Evolutionary conservation across 2,888 invertebrate genomes (phyloP), one percentile per base, ranked within the genome.

Genomic region (Hyposoter didymator): DNA sequence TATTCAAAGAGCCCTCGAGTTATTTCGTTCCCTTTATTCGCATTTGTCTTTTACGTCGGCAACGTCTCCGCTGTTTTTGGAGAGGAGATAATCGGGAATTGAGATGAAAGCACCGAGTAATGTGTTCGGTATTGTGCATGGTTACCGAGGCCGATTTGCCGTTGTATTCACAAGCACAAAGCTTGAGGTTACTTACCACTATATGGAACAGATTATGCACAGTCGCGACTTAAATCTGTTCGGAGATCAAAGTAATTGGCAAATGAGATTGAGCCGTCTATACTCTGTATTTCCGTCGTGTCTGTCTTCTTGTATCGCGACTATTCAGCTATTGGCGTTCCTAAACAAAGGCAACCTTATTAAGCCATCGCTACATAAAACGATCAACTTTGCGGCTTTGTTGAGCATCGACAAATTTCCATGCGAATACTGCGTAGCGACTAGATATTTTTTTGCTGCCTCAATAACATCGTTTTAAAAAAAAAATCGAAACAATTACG

Each of bases 181-280:
- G 75, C 80, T 47, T 47, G 35, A 43, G 74, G 49, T 79, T 84
- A 69, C 70, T 84, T 80, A 69, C 72, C 49, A 47, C 79, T 70
- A 28, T 70, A 28, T 22, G 28, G 74, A 78, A 79, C 67, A 17
- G 74, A 64, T 79, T 79, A 66, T 69, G 19, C 69, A 62, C 32
- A 47, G 62, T 66, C n/a, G 74, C 66, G 64, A 80, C 47, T 72
- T 17, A 66, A 64, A 84, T 76, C 55, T 55, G n/a, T 59, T 78
- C 59, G 7, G 12, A 49, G 55, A 76, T 80, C 80, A 84, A 81
- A 80, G 75, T 79, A 52, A 70, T 79, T 35, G 49, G 59, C 8
- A 59, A 80, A 66, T 70, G 39, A 70, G 70, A 59, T 66, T 64
- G 45, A 67, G 28, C 67, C 22, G 28, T 70, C 45, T 32, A 8